These are phyloP conservation scores for Anagyrus pseudococci DNA, from an alignment of 2,888 invertebrate species.

Conservation along the genomic window DNA sequence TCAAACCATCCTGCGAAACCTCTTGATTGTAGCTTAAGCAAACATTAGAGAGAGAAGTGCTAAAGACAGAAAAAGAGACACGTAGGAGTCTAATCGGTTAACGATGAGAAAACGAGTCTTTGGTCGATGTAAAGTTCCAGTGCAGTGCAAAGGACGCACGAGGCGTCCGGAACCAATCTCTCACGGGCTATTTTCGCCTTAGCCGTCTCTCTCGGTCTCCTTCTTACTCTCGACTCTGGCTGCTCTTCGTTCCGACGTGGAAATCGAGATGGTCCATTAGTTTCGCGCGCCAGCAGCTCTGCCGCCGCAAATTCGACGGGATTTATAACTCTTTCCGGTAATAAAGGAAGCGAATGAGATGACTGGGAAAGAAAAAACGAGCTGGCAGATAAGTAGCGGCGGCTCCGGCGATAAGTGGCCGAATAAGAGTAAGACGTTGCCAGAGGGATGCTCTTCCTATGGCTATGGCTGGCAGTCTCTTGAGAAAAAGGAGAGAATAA, in stretches of 20 bases:
- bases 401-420: slow-evolving; percentile 21
- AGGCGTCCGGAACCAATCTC: slow-evolving; percentile 36
- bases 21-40: no score
- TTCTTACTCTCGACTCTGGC: not conserved
- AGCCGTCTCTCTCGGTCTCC: not conserved
- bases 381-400: slow-evolving; percentile 14
- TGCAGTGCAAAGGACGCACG: no score
- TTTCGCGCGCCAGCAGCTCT: slow-evolving; percentile 26
- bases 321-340: slow-evolving; percentile 38
- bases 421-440: no score
- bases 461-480: no score
- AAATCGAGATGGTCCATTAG: slow-evolving; percentile 37
- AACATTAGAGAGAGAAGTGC: no score
- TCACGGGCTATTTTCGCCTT: slow-evolving; percentile 40
- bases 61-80: no score
- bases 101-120: slow-evolving; percentile 53
- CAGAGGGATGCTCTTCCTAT: no score
- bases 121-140: no score
- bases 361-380: slow-evolving; percentile 3
- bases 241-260: no score
- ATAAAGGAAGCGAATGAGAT: slow-evolving; percentile 29
- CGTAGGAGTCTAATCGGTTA: no score
- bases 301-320: slow-evolving; percentile 16
- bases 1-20: no score
- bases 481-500: no score